Percentiles rank a stretch among this genome's conserved stretches.
Conservation (phyloP, 2,888 invertebrate species). For the Polietes domitor region DNA sequence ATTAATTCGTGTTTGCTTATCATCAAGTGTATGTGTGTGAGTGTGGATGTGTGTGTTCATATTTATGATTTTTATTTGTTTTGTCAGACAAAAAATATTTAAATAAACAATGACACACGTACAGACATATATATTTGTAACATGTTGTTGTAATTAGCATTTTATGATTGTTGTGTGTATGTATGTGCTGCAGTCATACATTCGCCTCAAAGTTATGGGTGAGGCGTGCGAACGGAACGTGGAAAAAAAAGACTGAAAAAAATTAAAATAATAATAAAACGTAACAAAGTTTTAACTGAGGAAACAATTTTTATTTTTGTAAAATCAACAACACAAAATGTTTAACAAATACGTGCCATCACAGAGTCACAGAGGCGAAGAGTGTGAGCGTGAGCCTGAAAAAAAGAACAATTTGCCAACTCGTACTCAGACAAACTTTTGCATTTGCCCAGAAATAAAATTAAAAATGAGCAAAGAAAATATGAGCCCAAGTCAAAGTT, state of each 20-base stretch:
- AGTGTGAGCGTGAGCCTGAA: constrained; percentile 1
- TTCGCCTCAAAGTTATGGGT: not conserved
- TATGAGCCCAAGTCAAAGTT: constrained; percentile 47
- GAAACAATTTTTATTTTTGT: constrained; percentile 44
- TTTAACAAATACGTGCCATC: constrained; percentile 52
- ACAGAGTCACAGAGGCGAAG: not conserved
- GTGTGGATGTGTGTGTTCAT: constrained; percentile 6
- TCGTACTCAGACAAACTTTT: constrained; percentile 23
- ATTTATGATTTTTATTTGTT: constrained; percentile 14
- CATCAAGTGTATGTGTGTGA: constrained; percentile 44
- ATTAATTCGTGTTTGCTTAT: constrained; percentile 62
- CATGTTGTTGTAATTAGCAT: constrained; percentile 66
- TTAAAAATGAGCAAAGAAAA: constrained; percentile 3
- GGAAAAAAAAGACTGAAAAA: constrained; percentile 22
- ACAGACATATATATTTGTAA: not conserved
- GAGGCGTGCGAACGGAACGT: not conserved
- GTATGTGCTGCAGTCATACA: not conserved
- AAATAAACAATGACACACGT: not conserved
- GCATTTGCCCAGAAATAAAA: not conserved
- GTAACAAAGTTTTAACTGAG: constrained; percentile 47
- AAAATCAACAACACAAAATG: constrained; percentile 33
- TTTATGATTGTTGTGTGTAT: constrained; percentile 53
- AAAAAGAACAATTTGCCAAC: constrained; percentile 17
- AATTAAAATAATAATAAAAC: constrained; percentile 45
- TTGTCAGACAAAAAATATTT: not conserved